Evolutionary conservation across 1,140 invertebrate genomes (phyloP), one percentile per base, ranked within the genome.

Genomic region (Venturia canescens): DNA sequence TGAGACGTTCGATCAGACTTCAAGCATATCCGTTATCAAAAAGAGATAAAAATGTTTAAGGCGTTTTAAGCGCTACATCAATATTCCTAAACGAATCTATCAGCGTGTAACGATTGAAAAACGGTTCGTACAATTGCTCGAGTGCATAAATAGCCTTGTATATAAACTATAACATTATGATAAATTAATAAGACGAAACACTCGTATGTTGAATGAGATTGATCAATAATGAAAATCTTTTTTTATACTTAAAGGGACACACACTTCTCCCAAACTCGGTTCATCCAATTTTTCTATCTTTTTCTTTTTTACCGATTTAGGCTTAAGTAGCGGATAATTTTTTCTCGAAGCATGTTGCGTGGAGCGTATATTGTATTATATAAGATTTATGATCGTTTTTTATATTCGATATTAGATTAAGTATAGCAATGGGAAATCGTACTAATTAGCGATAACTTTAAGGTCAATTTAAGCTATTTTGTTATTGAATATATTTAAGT

Each of bases 241-340:
- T 27, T 50, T 74, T 31, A 27, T 74, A 18, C 1, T 29, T 26
- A 53, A 16, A 31, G 38, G 31, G 27, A 50, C n/a, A 63, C 6
- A 74, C 48, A 26, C 71, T 74, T 74, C 71, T 48, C 57, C n/a
- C 44, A 26, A 74, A 34, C 48, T 71, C 69, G 69, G 69, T n/a
- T 71, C 69, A 44, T 71, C 34, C 31, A 71, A 48, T 71, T 71
- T 71, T 44, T 71, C 27, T 27, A 16, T 53, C 15, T 50, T 29
- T 74, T 29, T 18, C 29, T 74, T 50, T 74, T 74, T 29, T 53
- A 74, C 48, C 7, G 23, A 74, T 44, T 74, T 71, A 48, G 38
- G 5, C 7, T 13, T 63, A 63, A n/a, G 60, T 63, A 26, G 31
- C 23, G 18, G 27, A 27, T 27, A 53, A 74, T 50, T 74, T 38